Percentiles rank a stretch among this genome's conserved stretches.
Conservation (phyloP, 35 echinoderm and acorn worm genomes). For the Hemicentrotus pulcherrimus region DNA sequence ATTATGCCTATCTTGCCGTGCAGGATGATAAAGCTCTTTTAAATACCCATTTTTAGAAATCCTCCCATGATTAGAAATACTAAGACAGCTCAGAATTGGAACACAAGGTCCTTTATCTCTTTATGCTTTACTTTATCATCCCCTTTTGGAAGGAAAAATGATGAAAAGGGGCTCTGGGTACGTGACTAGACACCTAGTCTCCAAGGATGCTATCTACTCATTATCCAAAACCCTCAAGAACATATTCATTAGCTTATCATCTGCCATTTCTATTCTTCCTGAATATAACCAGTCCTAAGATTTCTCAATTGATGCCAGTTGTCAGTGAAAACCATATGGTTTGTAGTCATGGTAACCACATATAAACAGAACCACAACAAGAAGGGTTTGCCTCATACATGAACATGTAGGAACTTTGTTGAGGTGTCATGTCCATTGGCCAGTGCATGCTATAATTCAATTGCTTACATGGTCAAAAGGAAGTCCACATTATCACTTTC, state of each 20-base stretch:
- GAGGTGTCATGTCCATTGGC: not conserved
- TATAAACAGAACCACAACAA: not conserved
- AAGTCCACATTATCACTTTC: not conserved
- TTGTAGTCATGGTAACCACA: not conserved
- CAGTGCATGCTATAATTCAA: not conserved
- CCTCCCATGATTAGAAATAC: not conserved
- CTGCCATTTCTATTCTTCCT: not conserved
- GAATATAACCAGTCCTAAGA: not conserved
- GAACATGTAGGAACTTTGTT: not conserved
- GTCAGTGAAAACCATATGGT: not conserved
- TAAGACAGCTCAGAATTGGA: not conserved
- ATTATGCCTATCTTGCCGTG: too few relatives aligned
- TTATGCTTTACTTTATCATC: not conserved
- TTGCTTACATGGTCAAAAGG: not conserved
- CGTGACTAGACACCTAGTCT: not conserved
- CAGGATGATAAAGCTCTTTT: not conserved
- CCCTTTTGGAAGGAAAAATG: not conserved
- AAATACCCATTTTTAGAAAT: not conserved
- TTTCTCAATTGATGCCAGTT: constrained; percentile 12
- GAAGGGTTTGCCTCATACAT: not conserved
- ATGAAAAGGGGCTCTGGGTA: not conserved
- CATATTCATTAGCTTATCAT: constrained; percentile 37
- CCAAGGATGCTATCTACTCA: not conserved
- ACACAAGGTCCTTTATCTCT: not conserved
- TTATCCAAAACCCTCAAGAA: constrained; percentile 24